Evolutionary conservation across 35 echinoderm and acorn worm genomes (phyloP).

Genomic region (Holothuria glaberrima): DNA sequence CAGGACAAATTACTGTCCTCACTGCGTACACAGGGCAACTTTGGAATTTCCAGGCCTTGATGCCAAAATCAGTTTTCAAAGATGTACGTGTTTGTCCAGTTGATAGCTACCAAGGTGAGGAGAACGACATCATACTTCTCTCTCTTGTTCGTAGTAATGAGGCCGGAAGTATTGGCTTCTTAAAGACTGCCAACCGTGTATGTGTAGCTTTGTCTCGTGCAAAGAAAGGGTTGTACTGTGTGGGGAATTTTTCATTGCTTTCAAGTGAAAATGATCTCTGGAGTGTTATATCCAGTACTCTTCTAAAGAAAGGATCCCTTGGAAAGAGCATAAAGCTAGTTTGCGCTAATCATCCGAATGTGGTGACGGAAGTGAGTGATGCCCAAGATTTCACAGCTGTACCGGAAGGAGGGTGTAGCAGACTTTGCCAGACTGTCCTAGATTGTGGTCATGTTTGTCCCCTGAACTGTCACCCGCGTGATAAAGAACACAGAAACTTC

Average conservation of each 20-base stretch:
- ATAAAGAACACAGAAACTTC: not conserved
- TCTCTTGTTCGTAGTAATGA: conserved; percentile 64
- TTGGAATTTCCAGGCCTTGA: conserved; percentile 26
- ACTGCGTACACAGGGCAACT: conserved; percentile 61
- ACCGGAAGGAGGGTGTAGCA: conserved; percentile 35
- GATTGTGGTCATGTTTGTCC: conserved; percentile 26
- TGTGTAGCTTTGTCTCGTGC: conserved; percentile 60
- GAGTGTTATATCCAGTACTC: not conserved
- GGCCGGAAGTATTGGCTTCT: conserved; percentile 28
- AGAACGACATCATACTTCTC: conserved; percentile 79
- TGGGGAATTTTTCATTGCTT: conserved; percentile 64
- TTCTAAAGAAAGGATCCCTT: not conserved
- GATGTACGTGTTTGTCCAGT: conserved; percentile 40
- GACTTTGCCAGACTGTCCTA: not conserved
- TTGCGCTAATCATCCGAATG: not conserved
- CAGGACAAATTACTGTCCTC: conserved; percentile 68
- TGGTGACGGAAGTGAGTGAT: not conserved
- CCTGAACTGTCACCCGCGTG: conserved; percentile 15
- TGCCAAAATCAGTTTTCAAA: conserved; percentile 37
- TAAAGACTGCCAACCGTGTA: conserved; percentile 58
- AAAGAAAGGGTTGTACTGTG: conserved; percentile 58
- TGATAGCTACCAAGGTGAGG: conserved; percentile 81
- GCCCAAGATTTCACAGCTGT: not conserved
- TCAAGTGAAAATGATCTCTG: conserved; percentile 13
- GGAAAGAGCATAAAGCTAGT: not conserved